These are phyloP conservation scores for Carapus acus DNA, from an alignment of 2,797 vertebrate species.

Conservation along the genomic window DNA sequence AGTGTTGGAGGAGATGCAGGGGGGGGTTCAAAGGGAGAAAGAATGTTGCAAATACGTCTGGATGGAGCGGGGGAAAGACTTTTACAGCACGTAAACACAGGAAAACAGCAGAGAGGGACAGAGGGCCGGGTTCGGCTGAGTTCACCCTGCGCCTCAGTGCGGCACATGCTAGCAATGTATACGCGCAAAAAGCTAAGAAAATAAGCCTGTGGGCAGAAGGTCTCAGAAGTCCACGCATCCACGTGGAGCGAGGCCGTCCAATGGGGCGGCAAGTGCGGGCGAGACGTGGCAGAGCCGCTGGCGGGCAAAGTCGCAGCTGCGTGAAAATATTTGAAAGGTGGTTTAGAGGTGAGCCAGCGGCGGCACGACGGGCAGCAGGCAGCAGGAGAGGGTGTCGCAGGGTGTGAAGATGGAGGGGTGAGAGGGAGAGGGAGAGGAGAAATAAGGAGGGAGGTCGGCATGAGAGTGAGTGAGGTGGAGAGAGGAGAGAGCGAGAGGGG, in stretches of 20 bases:
- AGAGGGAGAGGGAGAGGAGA: slow-evolving; percentile 4
- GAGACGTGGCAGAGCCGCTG: slow-evolving; percentile 47
- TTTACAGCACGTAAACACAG: slow-evolving; percentile 24
- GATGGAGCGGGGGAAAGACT: slow-evolving; percentile 23
- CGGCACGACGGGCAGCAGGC: slow-evolving; percentile 6
- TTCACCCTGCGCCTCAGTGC: slow-evolving; percentile 49
- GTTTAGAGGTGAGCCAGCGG: neutral
- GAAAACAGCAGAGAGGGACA: neutral
- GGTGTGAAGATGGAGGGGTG: slow-evolving; percentile 12
- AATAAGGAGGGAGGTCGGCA: too few species aligned
- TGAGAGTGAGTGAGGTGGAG: too few species aligned
- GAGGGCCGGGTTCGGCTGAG: slow-evolving; percentile 41
- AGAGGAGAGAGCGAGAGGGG: too few species aligned
- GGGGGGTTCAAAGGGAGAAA: slow-evolving; percentile 26
- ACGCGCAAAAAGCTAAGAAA: slow-evolving; percentile 39
- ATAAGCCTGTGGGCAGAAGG: slow-evolving; percentile 41
- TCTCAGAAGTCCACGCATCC: slow-evolving; percentile 31
- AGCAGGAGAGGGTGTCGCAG: slow-evolving; percentile 9
- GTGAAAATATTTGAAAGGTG: neutral
- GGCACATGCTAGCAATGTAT: slow-evolving; percentile 31
- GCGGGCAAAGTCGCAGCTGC: slow-evolving; percentile 34
- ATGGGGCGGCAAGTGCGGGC: slow-evolving; percentile 52
- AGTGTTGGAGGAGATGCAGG: too few species aligned
- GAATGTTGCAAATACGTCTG: slow-evolving; percentile 35
- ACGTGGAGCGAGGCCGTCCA: slow-evolving; percentile 48